Conservation (phyloP, 2,888 invertebrate species). For the Lottia scabra region DNA sequence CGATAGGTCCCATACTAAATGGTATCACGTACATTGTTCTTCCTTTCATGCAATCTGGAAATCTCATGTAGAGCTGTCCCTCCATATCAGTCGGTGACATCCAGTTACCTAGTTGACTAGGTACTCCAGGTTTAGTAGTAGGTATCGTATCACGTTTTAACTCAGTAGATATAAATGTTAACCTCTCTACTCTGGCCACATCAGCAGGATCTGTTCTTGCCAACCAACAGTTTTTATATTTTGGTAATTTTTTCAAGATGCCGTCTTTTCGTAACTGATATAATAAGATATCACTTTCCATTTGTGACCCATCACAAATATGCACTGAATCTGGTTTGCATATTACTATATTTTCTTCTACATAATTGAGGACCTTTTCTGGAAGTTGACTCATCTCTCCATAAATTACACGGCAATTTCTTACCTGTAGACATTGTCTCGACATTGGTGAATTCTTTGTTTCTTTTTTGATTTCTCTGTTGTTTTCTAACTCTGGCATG, state of each 20-base stretch:
- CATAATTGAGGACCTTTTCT: slow-evolving; percentile 59
- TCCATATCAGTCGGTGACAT: slow-evolving; percentile 87
- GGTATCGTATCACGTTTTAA: slow-evolving; percentile 86
- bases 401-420: slow-evolving; percentile 59
- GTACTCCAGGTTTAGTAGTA: slow-evolving; percentile 81
- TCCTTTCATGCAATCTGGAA: slow-evolving; percentile 79
- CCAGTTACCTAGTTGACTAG: slow-evolving; percentile 93
- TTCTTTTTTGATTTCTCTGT: not conserved
- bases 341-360: slow-evolving; percentile 77
- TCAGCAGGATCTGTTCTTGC: slow-evolving; percentile 96
- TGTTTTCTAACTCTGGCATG: not conserved
- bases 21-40: slow-evolving; percentile 99
- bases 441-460: not conserved
- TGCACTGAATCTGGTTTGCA: slow-evolving; percentile 91
- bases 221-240: slow-evolving; percentile 95
- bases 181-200: slow-evolving; percentile 96
- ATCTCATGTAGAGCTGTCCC: slow-evolving; percentile 83
- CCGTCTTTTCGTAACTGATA: slow-evolving; percentile 80
- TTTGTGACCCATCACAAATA: slow-evolving; percentile 91
- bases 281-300: slow-evolving; percentile 82
- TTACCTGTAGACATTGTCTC: slow-evolving; percentile 11
- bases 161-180: slow-evolving; percentile 93
- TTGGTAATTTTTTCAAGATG: slow-evolving; percentile 83
- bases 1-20: slow-evolving; percentile 98
- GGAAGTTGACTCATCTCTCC: slow-evolving; percentile 70